Percentiles rank a stretch among this genome's conserved stretches.
Conservation (phyloP, 2,113 vertebrate species). For the Nestor notabilis region DNA sequence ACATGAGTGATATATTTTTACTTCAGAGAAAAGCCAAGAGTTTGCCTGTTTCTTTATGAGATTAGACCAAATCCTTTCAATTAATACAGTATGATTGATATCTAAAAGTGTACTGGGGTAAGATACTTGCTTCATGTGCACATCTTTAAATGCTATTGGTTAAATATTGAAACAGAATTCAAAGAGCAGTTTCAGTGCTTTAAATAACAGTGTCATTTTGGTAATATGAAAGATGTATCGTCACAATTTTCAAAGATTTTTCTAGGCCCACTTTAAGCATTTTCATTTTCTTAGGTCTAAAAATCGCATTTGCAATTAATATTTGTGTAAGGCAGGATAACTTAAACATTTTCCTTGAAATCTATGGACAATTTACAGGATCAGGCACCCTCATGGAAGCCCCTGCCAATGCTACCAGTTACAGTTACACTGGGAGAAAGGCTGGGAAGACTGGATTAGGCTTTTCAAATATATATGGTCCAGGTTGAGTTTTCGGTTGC, state of each 20-base stretch:
- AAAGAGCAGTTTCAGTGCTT: conserved; percentile 51
- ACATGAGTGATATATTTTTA: conserved; percentile 87
- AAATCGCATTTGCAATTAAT: conserved; percentile 10
- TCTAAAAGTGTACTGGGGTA: conserved; percentile 68
- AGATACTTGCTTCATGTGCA: conserved; percentile 57
- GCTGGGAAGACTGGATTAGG: background rate
- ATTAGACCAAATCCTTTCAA: conserved; percentile 83
- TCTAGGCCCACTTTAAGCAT: background rate
- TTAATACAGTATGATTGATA: conserved; percentile 80
- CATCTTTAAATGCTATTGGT: conserved; percentile 71
- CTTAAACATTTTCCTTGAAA: background rate
- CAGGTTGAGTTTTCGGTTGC: background rate
- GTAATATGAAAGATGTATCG: conserved; percentile 37
- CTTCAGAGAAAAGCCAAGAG: conserved; percentile 82
- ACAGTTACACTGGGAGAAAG: background rate
- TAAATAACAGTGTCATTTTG: conserved; percentile 61
- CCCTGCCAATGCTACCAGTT: background rate
- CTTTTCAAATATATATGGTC: background rate
- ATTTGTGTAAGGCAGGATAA: background rate
- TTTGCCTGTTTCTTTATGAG: conserved; percentile 83
- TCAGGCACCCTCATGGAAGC: background rate
- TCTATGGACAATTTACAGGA: background rate
- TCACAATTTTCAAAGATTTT: conserved; percentile 43
- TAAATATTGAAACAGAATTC: conserved; percentile 69
- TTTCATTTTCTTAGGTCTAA: conserved; percentile 16